Evolutionary conservation across 2,888 invertebrate genomes (phyloP), one percentile per base, ranked within the genome.

Genomic region (Synanthedon formicaeformis): DNA sequence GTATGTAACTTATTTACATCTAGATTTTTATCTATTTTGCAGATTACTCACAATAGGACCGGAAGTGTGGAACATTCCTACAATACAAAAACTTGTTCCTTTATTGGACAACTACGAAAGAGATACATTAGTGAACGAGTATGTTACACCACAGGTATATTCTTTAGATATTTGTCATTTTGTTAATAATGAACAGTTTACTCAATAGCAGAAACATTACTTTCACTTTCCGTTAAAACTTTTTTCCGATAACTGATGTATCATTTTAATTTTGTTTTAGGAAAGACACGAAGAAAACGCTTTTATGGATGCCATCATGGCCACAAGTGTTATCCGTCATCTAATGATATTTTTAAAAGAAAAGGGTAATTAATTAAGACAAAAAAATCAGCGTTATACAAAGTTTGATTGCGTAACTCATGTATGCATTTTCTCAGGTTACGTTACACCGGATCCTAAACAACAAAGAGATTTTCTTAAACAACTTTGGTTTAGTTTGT

Each of bases 51-150:
- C 86, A 13, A 88, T 94, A 18, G 88, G 91, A 57, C 67, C 89
- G 10, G 90, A 89, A 59, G 91, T 88, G 16, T 90, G 90, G 74
- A 88, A 91, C 70, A 91, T 92, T 58, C 88, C 91, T 4, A 95
- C 96, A 2, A 91, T 96, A 56, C 89, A 92, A 59, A 93, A 92
- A 65, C 89, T 97, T 61, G 72, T 91, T 50, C 82, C 89, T 40
- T 89, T 98, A 49, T 91, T 94, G 72, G 94, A 98, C 73, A 97
- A 98, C 77, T 98, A 97, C 72, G 92, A 95, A 67, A 82, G 92
- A 55, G 91, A 93, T 60, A 91, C 92, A 0, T 82, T 89, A 53
- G 87, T 90, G n/a, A 91, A 92, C 65, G 97, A 97, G 77, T 84
- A 93, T 62, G 91, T 95, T 27, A 94, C 93, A 2, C 84, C 92